phyloP scores from a whole-genome alignment of 1,140 invertebrate species.

The Drosophila hydei region DNA sequence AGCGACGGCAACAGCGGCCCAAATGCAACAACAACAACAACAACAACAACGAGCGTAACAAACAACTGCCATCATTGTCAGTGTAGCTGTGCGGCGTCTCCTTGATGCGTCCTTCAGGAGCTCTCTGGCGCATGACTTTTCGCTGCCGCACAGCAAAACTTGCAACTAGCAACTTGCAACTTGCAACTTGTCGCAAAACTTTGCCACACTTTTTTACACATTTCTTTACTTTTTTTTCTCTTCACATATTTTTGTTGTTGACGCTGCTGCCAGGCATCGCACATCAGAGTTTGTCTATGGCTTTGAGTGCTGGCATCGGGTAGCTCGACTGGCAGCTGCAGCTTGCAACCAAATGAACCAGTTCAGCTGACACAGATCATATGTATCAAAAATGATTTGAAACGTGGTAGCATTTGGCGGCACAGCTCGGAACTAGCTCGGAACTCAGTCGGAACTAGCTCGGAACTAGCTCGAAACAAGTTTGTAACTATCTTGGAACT shows the following conservation, averaged over 20 bases:
- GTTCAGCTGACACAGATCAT: too few species aligned
- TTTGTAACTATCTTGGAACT: too few species aligned
- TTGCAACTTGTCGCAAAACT: slow-evolving; percentile 66
- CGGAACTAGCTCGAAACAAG: too few species aligned
- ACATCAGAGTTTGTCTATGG: slow-evolving; percentile 53
- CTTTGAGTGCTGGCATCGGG: slow-evolving; percentile 1
- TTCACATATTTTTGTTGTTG: slow-evolving; percentile 30
- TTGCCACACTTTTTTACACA: slow-evolving; percentile 62
- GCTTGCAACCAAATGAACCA: slow-evolving; percentile 30
- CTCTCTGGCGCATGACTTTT: slow-evolving; percentile 79
- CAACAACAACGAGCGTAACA: slow-evolving; percentile 26
- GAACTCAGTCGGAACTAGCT: too few species aligned
- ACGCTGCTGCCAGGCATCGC: slow-evolving; percentile 37
- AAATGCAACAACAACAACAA: slow-evolving; percentile 20
- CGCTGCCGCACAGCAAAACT: slow-evolving; percentile 47
- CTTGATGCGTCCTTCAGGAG: slow-evolving; percentile 81
- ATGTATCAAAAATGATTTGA: too few species aligned
- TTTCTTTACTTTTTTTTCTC: slow-evolving; percentile 24
- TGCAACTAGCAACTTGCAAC: slow-evolving; percentile 6
- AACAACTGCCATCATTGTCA: slow-evolving; percentile 52
- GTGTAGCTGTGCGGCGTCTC: slow-evolving; percentile 47
- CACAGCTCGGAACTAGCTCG: too few species aligned
- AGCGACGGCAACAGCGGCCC: slow-evolving; percentile 40
- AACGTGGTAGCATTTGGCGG: too few species aligned
- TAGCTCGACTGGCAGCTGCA: neutral